Evolutionary conservation across 64 coral and sea anemone species (phyloP).

Genomic region (Cladopsammia gracilis): DNA sequence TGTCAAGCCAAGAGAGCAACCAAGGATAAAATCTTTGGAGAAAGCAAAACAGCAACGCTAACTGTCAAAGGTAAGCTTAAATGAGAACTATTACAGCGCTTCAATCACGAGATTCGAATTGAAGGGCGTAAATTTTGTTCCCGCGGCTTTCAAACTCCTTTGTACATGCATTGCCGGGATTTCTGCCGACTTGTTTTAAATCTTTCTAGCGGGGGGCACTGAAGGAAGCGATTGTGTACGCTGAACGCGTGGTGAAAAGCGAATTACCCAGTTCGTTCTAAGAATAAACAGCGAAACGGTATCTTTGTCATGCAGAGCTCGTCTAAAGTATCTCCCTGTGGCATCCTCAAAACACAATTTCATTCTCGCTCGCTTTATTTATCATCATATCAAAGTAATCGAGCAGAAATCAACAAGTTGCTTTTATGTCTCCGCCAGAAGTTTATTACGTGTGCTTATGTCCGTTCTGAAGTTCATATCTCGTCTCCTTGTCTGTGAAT

Average conservation of each 20-base stretch:
- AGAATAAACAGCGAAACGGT: not conserved
- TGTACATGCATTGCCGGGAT: conserved; percentile 10
- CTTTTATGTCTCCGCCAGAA: not conserved
- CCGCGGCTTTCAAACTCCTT: not conserved
- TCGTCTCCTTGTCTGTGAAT: conserved; percentile 4
- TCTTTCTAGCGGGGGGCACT: not conserved
- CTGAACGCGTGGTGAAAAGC: not conserved
- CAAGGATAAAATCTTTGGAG: not conserved
- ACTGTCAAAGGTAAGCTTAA: conserved; percentile 51
- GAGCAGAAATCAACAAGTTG: not conserved
- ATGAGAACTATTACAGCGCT: not conserved
- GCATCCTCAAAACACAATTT: not conserved
- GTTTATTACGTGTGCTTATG: not conserved
- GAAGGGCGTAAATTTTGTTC: conserved; percentile 4
- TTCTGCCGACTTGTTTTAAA: not conserved
- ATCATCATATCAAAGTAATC: not conserved
- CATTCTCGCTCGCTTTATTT: not conserved
- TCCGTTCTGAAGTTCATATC: not conserved
- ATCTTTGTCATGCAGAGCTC: not conserved
- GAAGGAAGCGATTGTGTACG: not conserved
- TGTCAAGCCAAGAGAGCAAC: not conserved
- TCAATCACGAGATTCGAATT: not conserved
- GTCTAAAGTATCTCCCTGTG: not conserved
- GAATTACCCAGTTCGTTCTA: not conserved
- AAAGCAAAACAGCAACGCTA: conserved; percentile 20